Evolutionary conservation across 2,888 invertebrate species (phyloP), one percentile per base, ranked within the genome.

Genomic region (Drosophila imparisetae): DNA sequence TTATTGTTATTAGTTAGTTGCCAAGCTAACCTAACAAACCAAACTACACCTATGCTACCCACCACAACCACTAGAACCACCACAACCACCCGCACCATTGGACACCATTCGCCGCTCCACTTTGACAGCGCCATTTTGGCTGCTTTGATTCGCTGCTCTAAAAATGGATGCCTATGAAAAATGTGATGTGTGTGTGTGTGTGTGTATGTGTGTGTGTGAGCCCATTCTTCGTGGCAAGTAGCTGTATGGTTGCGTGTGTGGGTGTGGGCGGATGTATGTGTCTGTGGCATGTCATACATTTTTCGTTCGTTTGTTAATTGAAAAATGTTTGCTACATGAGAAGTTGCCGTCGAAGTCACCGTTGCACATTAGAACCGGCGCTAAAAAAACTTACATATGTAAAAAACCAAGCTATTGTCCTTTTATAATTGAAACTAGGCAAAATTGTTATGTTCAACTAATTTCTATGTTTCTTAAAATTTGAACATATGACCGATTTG

Each of bases 251-350:
- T 60, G 59, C 52, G 38, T 61, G 2, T 24, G 49, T 32, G 45
- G 66, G 45, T 54, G 57, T 58, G 38, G 38, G 49, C 67, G 67
- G 67, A 67, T 67, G 40, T 66, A 30, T 66, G 49, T 63, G 72
- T 80, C 72, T 84, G 86, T 77, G 85, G 87, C 85, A 79, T 85
- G 89, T 86, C 89, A 86, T 83, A 84, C 79, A 89, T 89, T 79
- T 86, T 89, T 89, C 84, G 87, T 86, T 86, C 85, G 86, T 86
- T 89, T 86, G 86, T 86, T 86, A 86, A 86, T 86, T 86, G 86
- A 89, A 89, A 86, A 86, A 89, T 86, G 89, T 81, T 86, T 80
- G 81, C 82, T 75, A 75, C 76, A 84, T 73, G 74, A 70, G 59
- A 48, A 76, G 71, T 59, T 68, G 70, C 52, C 63, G 61, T 45